These are phyloP conservation scores for Lutjanus argentimaculatus DNA, from an alignment of 2,797 vertebrate species.

Conservation along the genomic window DNA sequence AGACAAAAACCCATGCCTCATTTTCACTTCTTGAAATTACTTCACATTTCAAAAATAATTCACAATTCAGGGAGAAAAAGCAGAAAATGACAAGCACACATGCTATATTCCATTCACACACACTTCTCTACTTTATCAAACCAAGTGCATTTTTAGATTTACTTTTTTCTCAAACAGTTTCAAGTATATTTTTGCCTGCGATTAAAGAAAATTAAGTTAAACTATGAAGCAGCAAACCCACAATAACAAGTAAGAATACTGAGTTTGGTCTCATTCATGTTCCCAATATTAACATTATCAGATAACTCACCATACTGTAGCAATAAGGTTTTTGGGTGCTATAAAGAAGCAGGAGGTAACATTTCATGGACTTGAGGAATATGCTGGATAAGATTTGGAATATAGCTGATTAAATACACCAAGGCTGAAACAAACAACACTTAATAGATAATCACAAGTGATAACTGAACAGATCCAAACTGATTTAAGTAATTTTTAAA, in stretches of 20 bases:
- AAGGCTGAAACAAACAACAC: constrained; percentile 86
- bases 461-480: constrained; percentile 76
- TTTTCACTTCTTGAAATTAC: constrained; percentile 80
- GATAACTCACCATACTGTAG: constrained; percentile 83
- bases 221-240: constrained; percentile 86
- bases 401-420: constrained; percentile 87
- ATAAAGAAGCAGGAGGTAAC: constrained; percentile 87
- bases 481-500: constrained; percentile 64
- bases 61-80: constrained; percentile 80
- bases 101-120: constrained; percentile 86
- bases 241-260: constrained; percentile 86
- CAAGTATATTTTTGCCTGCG: constrained; percentile 84
- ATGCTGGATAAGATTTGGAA: constrained; percentile 88
- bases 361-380: constrained; percentile 86
- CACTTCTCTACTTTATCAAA: constrained; percentile 78
- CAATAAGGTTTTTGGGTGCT: constrained; percentile 87
- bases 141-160: constrained; percentile 84
- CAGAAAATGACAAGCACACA: constrained; percentile 86
- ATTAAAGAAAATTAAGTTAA: constrained; percentile 77
- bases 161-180: constrained; percentile 78
- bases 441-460: constrained; percentile 80
- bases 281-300: constrained; percentile 80
- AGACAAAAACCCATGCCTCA: constrained; percentile 82
- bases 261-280: constrained; percentile 87
- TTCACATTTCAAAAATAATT: constrained; percentile 87